Evolutionary conservation across 1,140 invertebrate species (phyloP), one percentile per base, ranked within the genome.

Genomic region (Eupristina koningsbergeri): DNA sequence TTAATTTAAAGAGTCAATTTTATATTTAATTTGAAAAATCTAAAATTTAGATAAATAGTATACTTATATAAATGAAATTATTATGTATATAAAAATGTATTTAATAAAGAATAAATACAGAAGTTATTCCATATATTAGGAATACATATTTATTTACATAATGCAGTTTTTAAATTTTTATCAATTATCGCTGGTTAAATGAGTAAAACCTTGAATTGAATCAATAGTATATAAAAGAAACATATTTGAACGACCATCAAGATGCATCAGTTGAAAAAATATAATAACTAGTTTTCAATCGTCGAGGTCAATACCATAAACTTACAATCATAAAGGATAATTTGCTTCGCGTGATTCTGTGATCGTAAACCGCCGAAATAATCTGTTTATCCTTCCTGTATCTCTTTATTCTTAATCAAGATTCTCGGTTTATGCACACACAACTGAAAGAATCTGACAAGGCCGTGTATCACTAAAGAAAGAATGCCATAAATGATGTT

Each of bases 301-400:
- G 61, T 79, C n/a, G 39, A 79, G 39, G 61, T n/a, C 41, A 63
- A 67, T 41, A 22, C 31, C 45, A 80, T 29, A 64, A 78, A 78
- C 6, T 45, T 3, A n/a, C n/a, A n/a, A 50, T 67, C 41, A 41
- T 45, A 64, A 69, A 69, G 39, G 3, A 26, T 34, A 13, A 64
- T 64, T 64, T 34, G 9, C 26, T 19, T 69, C 31, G 22, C 67
- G 7, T 26, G 67, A 39, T 39, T 39, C 34, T 36, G 19, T 69
- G 67, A 69, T 69, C 67, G 15, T 69, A 39, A 69, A 69, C 19
- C 34, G 39, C 31, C 34, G 36, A 39, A 69, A 69, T 69, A 69
- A 69, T 69, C 39, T 39, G 15, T 69, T 69, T 69, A 69, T 69
- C 36, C 67, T 69, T 69, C 67, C 15, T 69, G 34, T 26, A 69